Percentiles rank a stretch among this genome's conserved stretches.
Conservation (phyloP, 2,797 vertebrate genomes). For the Meriones psammophilus region DNA sequence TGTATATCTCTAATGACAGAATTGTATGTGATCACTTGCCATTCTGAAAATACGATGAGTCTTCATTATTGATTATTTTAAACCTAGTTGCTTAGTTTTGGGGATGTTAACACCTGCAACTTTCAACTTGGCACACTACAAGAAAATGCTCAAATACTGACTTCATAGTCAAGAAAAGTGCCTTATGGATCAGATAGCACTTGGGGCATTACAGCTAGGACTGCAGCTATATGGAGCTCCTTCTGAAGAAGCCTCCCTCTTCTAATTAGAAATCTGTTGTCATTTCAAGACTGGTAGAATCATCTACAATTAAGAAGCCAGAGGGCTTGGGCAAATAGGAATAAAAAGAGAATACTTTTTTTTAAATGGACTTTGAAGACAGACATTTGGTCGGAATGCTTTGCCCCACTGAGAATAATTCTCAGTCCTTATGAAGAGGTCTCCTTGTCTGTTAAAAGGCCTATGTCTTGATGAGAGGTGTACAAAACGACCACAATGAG, state of each 20-base stretch:
- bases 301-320: not conserved
- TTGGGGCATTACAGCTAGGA: no score
- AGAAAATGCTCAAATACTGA: slow-evolving; percentile 37
- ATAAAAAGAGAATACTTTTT: not conserved
- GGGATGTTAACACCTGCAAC: slow-evolving; percentile 53
- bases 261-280: slow-evolving; percentile 50
- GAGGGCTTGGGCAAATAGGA: not conserved
- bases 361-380: not conserved
- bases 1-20: slow-evolving; percentile 61
- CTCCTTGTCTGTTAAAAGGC: not conserved
- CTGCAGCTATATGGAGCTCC: not conserved
- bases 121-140: slow-evolving; percentile 51
- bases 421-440: not conserved
- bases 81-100: slow-evolving; percentile 65
- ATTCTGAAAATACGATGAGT: slow-evolving; percentile 63
- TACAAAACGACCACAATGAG: not conserved
- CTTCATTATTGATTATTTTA: slow-evolving; percentile 72
- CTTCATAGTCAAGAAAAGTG: not conserved
- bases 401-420: not conserved
- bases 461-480: not conserved
- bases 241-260: slow-evolving; percentile 25
- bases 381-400: not conserved
- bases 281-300: slow-evolving; percentile 22
- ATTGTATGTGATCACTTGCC: slow-evolving; percentile 56
- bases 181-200: not conserved